Conservation (phyloP, 2,888 invertebrate species). For the Drosophila rubida region DNA sequence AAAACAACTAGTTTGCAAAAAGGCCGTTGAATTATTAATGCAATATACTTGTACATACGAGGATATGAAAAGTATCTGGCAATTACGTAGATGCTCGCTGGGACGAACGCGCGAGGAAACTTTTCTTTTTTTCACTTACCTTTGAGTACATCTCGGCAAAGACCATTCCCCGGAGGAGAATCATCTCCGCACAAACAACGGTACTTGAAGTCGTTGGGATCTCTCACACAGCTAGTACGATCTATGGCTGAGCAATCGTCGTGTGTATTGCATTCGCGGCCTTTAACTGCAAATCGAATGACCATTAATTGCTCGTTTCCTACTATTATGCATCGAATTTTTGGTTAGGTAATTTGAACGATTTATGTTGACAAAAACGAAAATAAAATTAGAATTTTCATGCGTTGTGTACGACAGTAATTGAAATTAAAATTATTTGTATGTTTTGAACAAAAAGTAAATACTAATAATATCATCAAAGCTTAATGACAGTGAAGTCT, state of each 20-base stretch:
- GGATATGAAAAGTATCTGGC: slow-evolving; percentile 46
- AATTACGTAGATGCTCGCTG: slow-evolving; percentile 1
- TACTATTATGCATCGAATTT: not conserved
- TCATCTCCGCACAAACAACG: slow-evolving; percentile 90
- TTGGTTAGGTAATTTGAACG: not conserved
- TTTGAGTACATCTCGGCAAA: slow-evolving; percentile 88
- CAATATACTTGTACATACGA: slow-evolving; percentile 19
- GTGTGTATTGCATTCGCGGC: slow-evolving; percentile 88
- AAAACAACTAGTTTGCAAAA: slow-evolving; percentile 41
- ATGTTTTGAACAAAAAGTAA: too few species aligned
- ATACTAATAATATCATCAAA: too few species aligned
- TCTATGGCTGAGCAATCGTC: slow-evolving; percentile 88
- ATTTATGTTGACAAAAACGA: too few species aligned
- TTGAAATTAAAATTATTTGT: too few species aligned
- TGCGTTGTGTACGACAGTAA: too few species aligned
- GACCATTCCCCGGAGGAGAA: slow-evolving; percentile 88
- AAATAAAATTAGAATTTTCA: too few species aligned
- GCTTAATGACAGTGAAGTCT: too few species aligned
- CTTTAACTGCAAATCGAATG: slow-evolving; percentile 84
- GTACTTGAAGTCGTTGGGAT: slow-evolving; percentile 87
- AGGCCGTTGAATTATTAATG: slow-evolving; percentile 64
- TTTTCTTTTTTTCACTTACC: slow-evolving; percentile 83
- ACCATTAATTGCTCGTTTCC: not conserved
- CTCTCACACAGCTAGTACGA: slow-evolving; percentile 88
- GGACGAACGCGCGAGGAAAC: not conserved